Percentiles rank a stretch among this genome's conserved stretches.
Conservation (phyloP, 2,888 invertebrate genomes). For the Steromphala cineraria region DNA sequence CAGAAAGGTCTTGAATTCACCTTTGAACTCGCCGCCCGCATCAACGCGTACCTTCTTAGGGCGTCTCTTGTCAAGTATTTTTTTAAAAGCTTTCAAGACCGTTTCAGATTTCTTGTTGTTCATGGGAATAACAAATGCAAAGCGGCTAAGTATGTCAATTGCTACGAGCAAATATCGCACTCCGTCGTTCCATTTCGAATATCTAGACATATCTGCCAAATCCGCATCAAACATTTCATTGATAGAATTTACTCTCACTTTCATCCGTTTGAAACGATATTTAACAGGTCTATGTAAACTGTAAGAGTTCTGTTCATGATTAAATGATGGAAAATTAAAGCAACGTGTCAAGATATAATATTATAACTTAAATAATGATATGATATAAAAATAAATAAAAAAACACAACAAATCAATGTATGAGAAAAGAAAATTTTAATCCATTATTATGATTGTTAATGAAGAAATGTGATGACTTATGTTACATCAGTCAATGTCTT, state of each 20-base stretch:
- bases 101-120: neutral
- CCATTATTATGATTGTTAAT: neutral
- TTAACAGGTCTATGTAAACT: neutral
- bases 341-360: neutral
- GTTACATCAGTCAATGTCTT: neutral
- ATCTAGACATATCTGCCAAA: neutral
- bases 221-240: constrained; percentile 7
- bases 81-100: neutral
- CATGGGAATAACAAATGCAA: neutral
- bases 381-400: too few relatives aligned
- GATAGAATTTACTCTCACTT: neutral
- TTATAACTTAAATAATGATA: too few relatives aligned
- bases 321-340: neutral
- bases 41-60: neutral
- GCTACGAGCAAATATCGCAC: neutral
- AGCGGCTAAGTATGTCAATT: neutral
- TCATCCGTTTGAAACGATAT: neutral
- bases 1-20: neutral
- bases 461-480: too few relatives aligned
- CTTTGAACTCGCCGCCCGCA: neutral
- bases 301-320: neutral
- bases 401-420: too few relatives aligned
- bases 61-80: neutral
- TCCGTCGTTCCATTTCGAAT: neutral
- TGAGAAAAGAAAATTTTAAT: too few relatives aligned